Percentiles rank a stretch among this genome's conserved stretches.
Conservation (phyloP, 2,888 invertebrate species). For the Cerastis rubricosa region DNA sequence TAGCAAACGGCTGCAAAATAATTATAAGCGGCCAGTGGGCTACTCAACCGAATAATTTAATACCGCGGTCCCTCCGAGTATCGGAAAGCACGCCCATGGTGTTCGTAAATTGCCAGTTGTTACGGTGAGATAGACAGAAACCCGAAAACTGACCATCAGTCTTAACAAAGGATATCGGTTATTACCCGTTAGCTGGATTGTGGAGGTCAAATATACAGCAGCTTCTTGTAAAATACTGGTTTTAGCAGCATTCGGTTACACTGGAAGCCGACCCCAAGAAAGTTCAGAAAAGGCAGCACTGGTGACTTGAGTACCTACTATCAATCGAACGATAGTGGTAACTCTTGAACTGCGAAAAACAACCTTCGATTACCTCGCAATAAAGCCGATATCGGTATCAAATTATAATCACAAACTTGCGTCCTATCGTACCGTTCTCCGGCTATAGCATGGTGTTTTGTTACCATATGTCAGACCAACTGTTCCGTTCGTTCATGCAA, state of each 20-base stretch:
- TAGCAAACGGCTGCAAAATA: slow-evolving; percentile 16
- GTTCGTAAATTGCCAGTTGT: not conserved
- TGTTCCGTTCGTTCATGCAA: slow-evolving; percentile 62
- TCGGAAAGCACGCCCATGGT: no score
- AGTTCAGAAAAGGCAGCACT: not conserved
- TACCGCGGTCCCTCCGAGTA: no score
- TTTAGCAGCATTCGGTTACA: not conserved
- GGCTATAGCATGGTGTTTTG: slow-evolving; percentile 31
- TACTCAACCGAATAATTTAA: not conserved
- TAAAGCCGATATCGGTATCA: no score
- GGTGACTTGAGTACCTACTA: not conserved
- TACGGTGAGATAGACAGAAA: not conserved
- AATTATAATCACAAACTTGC: not conserved
- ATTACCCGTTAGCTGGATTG: not conserved
- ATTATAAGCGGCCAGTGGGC: not conserved
- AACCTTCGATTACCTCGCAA: not conserved
- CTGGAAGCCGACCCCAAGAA: not conserved
- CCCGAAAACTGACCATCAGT: not conserved
- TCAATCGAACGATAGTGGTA: no score
- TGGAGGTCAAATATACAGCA: not conserved
- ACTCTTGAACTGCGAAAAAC: not conserved
- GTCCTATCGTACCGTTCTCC: not conserved
- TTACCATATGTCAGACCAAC: slow-evolving; percentile 65
- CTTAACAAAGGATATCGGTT: not conserved
- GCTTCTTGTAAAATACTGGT: not conserved